Percentiles rank a stretch among this genome's conserved stretches.
These are phyloP conservation scores for Xenopus tropicalis DNA, from an alignment of 2,113 vertebrate species.

Conservation along the genomic window UCB_Xtro_10.0 CM004443.2:103676001-103676500, in stretches of 20 bases:
- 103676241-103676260: not conserved
- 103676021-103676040: too few species aligned
- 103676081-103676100: not conserved
- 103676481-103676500: too few species aligned
- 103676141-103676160: not conserved
- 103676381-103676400: not conserved
- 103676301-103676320: not conserved
- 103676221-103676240: not conserved
- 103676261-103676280: conserved; percentile 8
- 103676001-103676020: not conserved
- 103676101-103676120: not conserved
- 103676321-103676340: not conserved
- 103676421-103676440: too few species aligned
- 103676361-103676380: conserved; percentile 8
- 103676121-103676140: not conserved
- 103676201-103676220: conserved; percentile 12
- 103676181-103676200: conserved; percentile 1
- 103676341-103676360: not conserved
- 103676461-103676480: too few species aligned
- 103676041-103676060: too few species aligned
- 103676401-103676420: too few species aligned
- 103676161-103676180: not conserved
- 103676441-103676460: too few species aligned
- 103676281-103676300: conserved; percentile 2
- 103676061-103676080: not conserved